These are phyloP conservation scores for Apotomis betuletana DNA, from an alignment of 2,888 invertebrate species.

Conservation along the genomic window DNA sequence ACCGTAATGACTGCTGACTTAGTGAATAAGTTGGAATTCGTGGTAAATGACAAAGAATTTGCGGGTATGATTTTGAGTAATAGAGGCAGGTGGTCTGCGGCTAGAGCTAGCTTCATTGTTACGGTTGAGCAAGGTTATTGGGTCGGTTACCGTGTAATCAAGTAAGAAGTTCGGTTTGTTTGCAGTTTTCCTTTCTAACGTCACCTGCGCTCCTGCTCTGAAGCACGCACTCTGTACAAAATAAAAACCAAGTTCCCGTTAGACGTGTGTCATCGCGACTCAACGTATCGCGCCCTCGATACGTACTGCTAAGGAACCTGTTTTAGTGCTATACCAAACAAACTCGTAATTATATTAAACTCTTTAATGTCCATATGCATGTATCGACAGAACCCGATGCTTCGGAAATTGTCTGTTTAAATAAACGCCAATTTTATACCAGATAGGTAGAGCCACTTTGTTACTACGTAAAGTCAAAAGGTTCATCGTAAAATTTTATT, in stretches of 20 bases:
- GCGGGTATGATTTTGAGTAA: conserved; percentile 20
- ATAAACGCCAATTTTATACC: not conserved
- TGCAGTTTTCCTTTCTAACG: conserved; percentile 59
- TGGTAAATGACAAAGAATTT: conserved; percentile 33
- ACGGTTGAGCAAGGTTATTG: conserved; percentile 34
- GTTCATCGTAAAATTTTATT: too few species aligned
- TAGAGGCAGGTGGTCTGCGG: conserved; percentile 35
- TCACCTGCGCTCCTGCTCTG: conserved; percentile 56
- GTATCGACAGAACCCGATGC: not conserved
- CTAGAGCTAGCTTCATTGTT: conserved; percentile 25
- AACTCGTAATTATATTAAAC: conserved; percentile 12
- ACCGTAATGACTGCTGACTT: conserved; percentile 24
- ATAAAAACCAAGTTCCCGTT: conserved; percentile 78
- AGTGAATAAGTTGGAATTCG: conserved; percentile 28
- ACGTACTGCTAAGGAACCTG: conserved; percentile 69
- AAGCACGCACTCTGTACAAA: conserved; percentile 48
- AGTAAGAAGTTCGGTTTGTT: conserved; percentile 46
- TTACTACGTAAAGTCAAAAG: too few species aligned
- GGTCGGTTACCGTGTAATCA: conserved; percentile 36
- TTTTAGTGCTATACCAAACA: conserved; percentile 48
- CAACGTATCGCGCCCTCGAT: conserved; percentile 65
- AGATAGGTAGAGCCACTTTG: not conserved
- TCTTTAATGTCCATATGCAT: not conserved
- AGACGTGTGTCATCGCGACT: conserved; percentile 76
- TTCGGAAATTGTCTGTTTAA: not conserved